Percentiles rank a stretch among this genome's conserved stretches.
Evolutionary conservation across 2,797 vertebrate genomes (phyloP).

Genomic region (Hemibagrus guttatus): DNA sequence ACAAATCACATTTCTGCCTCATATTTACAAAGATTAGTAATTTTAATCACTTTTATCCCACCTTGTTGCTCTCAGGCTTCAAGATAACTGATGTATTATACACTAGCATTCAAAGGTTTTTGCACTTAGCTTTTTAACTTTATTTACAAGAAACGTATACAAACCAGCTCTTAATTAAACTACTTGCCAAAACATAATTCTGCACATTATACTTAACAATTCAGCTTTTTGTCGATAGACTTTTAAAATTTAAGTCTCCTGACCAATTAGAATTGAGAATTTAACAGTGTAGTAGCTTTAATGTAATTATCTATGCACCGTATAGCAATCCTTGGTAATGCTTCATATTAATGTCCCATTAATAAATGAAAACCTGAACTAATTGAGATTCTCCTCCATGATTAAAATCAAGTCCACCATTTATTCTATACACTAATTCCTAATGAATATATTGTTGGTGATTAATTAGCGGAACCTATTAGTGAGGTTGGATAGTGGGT

Average conservation of each 20-base stretch:
- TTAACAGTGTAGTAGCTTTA: neutral
- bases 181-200: neutral
- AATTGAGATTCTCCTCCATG: neutral
- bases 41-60: neutral
- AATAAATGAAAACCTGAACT: neutral
- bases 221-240: neutral
- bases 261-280: neutral
- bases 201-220: neutral
- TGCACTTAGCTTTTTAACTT: neutral
- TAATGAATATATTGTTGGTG: neutral
- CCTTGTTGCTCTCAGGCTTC: neutral
- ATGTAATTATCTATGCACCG: neutral
- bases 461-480: neutral
- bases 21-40: neutral
- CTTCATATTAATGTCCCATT: neutral
- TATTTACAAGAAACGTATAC: neutral
- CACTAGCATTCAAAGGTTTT: neutral
- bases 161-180: neutral
- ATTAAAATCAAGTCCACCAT: neutral
- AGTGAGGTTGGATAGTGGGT: neutral
- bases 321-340: neutral
- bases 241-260: neutral
- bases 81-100: neutral
- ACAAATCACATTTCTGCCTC: neutral
- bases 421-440: neutral